Base-by-base conservation (phyloP, 1,140 invertebrate species). In the Drosophila baimaii region DNA sequence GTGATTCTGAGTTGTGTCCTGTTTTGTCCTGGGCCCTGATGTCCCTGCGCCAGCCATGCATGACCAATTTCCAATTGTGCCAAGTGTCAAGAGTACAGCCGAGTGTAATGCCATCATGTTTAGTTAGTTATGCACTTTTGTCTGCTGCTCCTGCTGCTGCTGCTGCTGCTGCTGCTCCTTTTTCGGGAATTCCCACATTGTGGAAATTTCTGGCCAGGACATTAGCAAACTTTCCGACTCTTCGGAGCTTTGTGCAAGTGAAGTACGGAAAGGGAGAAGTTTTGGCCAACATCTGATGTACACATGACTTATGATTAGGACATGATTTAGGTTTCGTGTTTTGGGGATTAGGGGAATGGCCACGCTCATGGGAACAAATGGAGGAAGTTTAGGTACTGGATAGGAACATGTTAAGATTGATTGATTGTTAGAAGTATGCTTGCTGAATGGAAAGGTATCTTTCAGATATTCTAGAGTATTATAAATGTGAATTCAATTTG, bases 21-120 rank as follows among this genome's bases (percentile, higher is more conserved):
- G 51, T 29, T 31, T 31, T 19, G 15, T 33, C 23, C 47, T 27
- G 43, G 27, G 15, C 44, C 27, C 33, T 19, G 55, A 51, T 51
- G 44, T 68, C 65, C 65, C 65, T 52, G 61, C 17, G 27, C 65
- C 33, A 46, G 31, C 59, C 70, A 82, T 78, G 64, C 79, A 82
- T 82, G 75, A 79, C 69, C 64, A 78, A 82, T 75, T 82, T 82
- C 70, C 74, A 82, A 82, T 82, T 82, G 75, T 79, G 49, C 68
- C 75, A 75, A 83, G 71, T 83, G 80, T 76, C 79, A 83, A 68
- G 59, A 64, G 71, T 76, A 76, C 54, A 47, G 51, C 27, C 51
- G 33, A 70, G 55, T 58, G 73, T 76, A 76, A 76, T 76, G 72
- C 72, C 73, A 76, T 76, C 73, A 76, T 76, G 73, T 76, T 76